Evolutionary conservation across 2,888 invertebrate species (phyloP).

Genomic region (Sacculina carcini): DNA sequence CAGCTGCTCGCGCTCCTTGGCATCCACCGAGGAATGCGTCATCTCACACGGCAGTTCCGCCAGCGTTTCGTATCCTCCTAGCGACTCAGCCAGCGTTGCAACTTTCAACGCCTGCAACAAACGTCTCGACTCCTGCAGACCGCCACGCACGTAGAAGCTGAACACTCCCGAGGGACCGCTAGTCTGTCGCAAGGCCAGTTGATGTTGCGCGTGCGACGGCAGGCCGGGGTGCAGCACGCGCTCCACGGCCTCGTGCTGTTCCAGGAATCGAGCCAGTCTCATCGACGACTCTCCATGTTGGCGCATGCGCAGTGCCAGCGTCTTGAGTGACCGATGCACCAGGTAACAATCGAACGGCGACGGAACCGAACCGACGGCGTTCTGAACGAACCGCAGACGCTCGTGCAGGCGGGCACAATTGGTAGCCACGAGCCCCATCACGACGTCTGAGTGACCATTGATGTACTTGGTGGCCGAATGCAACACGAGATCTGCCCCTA

Average conservation of each 20-base stretch:
- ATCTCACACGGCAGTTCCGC: conserved; percentile 79
- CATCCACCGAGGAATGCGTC: conserved; percentile 82
- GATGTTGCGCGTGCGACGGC: conserved; percentile 59
- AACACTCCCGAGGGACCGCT: conserved; percentile 77
- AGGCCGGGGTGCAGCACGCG: conserved; percentile 64
- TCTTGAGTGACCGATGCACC: conserved; percentile 78
- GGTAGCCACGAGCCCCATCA: conserved; percentile 71
- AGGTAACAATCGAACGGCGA: conserved; percentile 89
- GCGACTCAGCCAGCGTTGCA: conserved; percentile 69
- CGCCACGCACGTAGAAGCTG: conserved; percentile 60
- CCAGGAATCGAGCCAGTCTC: conserved; percentile 50
- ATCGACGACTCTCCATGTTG: conserved; percentile 54
- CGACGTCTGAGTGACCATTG: conserved; percentile 90
- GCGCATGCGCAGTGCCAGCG: conserved; percentile 69
- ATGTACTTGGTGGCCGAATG: conserved; percentile 93
- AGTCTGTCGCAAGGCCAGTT: conserved; percentile 47
- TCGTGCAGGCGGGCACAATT: conserved; percentile 42
- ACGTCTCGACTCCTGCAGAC: conserved; percentile 36
- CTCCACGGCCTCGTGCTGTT: conserved; percentile 46
- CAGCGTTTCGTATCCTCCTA: conserved; percentile 84
- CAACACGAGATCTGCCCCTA: conserved; percentile 70
- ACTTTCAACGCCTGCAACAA: conserved; percentile 46
- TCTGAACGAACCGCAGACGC: conserved; percentile 56
- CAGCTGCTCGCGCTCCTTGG: conserved; percentile 36
- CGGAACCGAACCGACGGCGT: conserved; percentile 72